Percentiles rank a stretch among this genome's conserved stretches.
Evolutionary conservation across 2,113 vertebrate genomes (phyloP).

Genomic region (Sus scrofa): T2T-Sscrofa CM000818.6:2973501-2974000

Average conservation of each 20-base stretch:
- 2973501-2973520: too few species aligned
- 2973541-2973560: background rate
- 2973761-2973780: background rate
- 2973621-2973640: background rate
- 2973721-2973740: background rate
- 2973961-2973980: background rate
- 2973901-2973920: background rate
- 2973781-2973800: background rate
- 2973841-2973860: background rate
- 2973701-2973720: background rate
- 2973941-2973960: background rate
- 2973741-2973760: background rate
- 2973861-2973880: background rate
- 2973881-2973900: background rate
- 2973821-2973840: rapidly evolving
- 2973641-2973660: background rate
- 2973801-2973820: rapidly evolving
- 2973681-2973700: background rate
- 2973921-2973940: background rate
- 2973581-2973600: background rate
- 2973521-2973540: too few species aligned
- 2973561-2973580: background rate
- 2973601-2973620: background rate
- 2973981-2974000: background rate
- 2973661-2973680: background rate